phyloP scores from a whole-genome alignment of 1,140 invertebrate species.

The Euura lappo region DNA sequence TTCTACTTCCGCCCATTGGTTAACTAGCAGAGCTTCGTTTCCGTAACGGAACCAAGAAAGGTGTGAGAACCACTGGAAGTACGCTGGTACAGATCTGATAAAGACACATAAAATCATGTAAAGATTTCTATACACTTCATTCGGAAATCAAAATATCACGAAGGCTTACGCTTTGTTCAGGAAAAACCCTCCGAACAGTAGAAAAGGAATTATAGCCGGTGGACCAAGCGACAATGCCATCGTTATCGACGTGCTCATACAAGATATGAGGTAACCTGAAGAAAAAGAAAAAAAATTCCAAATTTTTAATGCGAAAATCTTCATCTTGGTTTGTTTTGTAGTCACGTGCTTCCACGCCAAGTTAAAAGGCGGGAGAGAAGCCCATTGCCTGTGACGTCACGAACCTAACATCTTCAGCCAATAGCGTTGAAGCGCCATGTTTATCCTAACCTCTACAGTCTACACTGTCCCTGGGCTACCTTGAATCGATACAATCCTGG shows the following conservation, averaged over 20 bases:
- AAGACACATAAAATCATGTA: constrained; percentile 32
- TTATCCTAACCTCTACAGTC: too few species aligned
- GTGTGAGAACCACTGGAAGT: constrained; percentile 91
- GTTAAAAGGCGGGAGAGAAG: too few species aligned
- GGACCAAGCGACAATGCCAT: constrained; percentile 90
- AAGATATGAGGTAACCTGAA: constrained; percentile 89
- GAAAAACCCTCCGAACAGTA: constrained; percentile 96
- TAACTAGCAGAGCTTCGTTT: constrained; percentile 91
- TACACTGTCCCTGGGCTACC: too few species aligned
- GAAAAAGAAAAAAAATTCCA: too few species aligned
- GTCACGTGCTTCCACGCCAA: too few species aligned
- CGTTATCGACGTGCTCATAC: constrained; percentile 77
- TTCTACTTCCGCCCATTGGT: constrained; percentile 86
- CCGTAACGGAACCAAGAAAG: constrained; percentile 96
- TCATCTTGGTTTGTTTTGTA: too few species aligned
- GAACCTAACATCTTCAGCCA: too few species aligned
- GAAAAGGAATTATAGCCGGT: constrained; percentile 89
- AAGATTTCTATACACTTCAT: neutral
- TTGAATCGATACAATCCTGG: too few species aligned
- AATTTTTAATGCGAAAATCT: too few species aligned
- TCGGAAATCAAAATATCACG: constrained; percentile 8
- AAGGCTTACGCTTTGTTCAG: constrained; percentile 82
- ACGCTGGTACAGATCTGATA: constrained; percentile 80
- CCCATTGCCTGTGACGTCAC: too few species aligned
- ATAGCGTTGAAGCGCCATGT: too few species aligned